phyloP scores from a whole-genome alignment of 1,140 invertebrate genomes.

The Hyles vespertilio region DNA sequence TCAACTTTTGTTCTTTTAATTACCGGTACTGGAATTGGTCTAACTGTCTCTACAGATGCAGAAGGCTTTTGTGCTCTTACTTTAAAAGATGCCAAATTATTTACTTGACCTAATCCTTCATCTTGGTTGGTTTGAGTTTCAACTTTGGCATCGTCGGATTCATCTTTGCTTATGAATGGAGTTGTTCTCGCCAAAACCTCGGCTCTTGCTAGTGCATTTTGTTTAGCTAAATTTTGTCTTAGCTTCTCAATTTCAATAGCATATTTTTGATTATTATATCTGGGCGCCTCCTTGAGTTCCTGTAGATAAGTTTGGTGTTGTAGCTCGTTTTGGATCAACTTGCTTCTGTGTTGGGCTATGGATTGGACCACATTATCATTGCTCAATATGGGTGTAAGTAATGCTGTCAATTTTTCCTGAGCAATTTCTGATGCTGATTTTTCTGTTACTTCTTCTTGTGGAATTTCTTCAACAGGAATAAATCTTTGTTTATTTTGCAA shows the following conservation, averaged over 20 bases:
- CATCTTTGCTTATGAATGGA: conserved; percentile 31
- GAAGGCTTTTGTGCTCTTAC: background rate
- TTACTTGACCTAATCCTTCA: too few relatives aligned
- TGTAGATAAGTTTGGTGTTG: conserved; percentile 14
- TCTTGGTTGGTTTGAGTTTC: too few relatives aligned
- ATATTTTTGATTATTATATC: conserved; percentile 33
- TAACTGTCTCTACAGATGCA: conserved; percentile 33
- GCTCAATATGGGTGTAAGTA: conserved; percentile 6
- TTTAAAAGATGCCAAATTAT: too few relatives aligned
- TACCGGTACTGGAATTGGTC: conserved; percentile 28
- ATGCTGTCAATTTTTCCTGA: conserved; percentile 3
- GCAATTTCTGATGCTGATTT: background rate
- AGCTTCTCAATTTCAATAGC: conserved; percentile 36
- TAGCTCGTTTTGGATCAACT: conserved; percentile 14
- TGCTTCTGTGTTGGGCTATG: conserved; percentile 15
- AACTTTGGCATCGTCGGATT: conserved; percentile 2
- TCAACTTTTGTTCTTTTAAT: conserved; percentile 27
- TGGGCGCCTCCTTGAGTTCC: conserved; percentile 33
- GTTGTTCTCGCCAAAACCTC: conserved; percentile 33
- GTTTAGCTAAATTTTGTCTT: conserved; percentile 29
- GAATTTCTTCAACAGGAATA: conserved; percentile 10
- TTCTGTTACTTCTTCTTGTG: conserved; percentile 6
- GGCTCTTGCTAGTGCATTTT: conserved; percentile 31
- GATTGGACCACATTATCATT: conserved; percentile 8
- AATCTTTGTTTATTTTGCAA: conserved; percentile 17